Evolutionary conservation across 53 echinoderm and acorn worm genomes (phyloP).

Genomic region (Paelopatides confundens): DNA sequence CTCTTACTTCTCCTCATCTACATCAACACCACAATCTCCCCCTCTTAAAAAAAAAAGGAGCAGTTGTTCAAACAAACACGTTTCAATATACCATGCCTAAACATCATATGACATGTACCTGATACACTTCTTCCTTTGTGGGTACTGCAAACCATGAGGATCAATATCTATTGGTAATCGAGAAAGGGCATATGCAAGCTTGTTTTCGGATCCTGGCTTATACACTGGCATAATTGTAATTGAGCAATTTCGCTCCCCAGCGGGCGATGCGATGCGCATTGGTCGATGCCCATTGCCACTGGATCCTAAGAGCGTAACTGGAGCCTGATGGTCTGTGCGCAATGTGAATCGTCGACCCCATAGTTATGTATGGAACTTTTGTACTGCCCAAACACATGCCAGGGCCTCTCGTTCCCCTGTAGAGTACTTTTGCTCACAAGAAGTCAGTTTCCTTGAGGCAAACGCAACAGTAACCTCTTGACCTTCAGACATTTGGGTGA

Average conservation of each 20-base stretch:
- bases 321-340: conserved; percentile 60
- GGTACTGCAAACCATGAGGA: too few species aligned
- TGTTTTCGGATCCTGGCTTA: not conserved
- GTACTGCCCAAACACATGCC: conserved; percentile 72
- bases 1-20: too few species aligned
- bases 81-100: too few species aligned
- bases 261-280: conserved; percentile 62
- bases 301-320: conserved; percentile 29
- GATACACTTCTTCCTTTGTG: too few species aligned
- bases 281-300: conserved; percentile 48
- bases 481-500: too few species aligned
- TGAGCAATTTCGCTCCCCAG: not conserved
- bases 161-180: not conserved
- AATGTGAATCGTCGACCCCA: conserved; percentile 68
- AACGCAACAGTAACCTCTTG: too few species aligned
- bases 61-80: too few species aligned
- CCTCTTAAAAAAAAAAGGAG: too few species aligned
- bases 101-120: too few species aligned
- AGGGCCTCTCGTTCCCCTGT: conserved; percentile 63
- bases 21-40: too few species aligned
- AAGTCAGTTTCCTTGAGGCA: too few species aligned
- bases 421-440: conserved; percentile 58
- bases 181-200: not conserved
- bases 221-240: not conserved
- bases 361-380: conserved; percentile 60